Evolutionary conservation across 37 sponge, comb jelly and placozoan species (phyloP).

Genomic region (Bolinopsis microptera): DNA sequence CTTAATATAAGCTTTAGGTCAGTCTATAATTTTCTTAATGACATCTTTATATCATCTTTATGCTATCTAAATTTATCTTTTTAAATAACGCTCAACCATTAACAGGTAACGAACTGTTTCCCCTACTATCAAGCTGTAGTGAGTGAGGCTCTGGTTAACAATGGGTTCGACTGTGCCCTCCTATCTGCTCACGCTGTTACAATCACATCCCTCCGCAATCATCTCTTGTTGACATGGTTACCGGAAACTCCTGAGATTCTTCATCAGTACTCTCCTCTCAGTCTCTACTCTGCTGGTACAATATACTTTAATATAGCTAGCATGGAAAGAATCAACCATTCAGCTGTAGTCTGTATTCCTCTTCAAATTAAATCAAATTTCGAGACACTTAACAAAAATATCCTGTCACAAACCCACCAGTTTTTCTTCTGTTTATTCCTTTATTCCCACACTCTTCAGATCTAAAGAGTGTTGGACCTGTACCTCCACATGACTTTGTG

Average conservation of each 20-base stretch:
- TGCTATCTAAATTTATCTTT: no score
- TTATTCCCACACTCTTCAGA: slow-evolving; percentile 25
- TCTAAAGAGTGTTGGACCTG: slow-evolving; percentile 17
- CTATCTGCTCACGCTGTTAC: slow-evolving; percentile 59
- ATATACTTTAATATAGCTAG: no score
- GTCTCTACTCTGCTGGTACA: slow-evolving; percentile 25
- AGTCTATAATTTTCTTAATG: no score
- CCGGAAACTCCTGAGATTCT: slow-evolving; percentile 37
- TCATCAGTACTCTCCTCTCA: slow-evolving; percentile 36
- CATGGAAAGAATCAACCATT: no score
- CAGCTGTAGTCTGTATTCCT: no score
- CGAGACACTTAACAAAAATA: no score
- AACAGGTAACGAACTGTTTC: slow-evolving; percentile 38
- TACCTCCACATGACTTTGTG: background rate
- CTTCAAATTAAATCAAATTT: no score
- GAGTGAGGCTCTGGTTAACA: slow-evolving; percentile 62
- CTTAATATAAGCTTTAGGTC: no score
- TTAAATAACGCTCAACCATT: no score
- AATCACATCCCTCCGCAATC: slow-evolving; percentile 61
- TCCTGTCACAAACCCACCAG: no score
- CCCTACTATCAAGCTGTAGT: slow-evolving; percentile 56
- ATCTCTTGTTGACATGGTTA: slow-evolving; percentile 64
- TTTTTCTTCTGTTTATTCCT: no score
- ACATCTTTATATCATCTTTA: no score
- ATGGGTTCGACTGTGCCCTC: slow-evolving; percentile 45